Conservation (phyloP, 1,140 invertebrate genomes). For the Caenorhabditis latens region DNA sequence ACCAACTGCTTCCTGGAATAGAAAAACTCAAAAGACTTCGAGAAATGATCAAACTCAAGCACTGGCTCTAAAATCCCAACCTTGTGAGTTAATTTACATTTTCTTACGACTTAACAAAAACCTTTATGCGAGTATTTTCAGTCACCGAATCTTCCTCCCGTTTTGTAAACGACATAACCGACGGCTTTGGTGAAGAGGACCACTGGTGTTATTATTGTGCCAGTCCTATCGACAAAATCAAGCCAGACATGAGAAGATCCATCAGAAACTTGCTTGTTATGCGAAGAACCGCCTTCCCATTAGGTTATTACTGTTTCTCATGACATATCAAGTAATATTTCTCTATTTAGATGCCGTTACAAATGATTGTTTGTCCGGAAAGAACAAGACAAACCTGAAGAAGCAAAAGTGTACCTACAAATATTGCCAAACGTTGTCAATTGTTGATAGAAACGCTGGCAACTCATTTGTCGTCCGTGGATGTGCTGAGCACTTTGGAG, state of each 20-base stretch:
- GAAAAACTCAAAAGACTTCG: neutral
- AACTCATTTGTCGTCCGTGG: conserved; percentile 71
- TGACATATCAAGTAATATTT: neutral
- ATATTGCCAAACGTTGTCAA: conserved; percentile 71
- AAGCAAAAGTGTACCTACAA: conserved; percentile 68
- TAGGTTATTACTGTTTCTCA: neutral
- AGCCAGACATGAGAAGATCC: conserved; percentile 19
- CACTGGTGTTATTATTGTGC: conserved; percentile 37
- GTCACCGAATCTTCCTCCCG: neutral
- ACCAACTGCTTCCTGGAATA: neutral
- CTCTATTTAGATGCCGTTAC: conserved; percentile 64
- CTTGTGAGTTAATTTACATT: neutral
- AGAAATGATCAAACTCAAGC: neutral
- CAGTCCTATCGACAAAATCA: neutral
- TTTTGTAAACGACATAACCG: neutral
- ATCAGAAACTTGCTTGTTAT: conserved; percentile 35
- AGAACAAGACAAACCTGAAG: conserved; percentile 62
- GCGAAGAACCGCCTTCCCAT: conserved; percentile 14
- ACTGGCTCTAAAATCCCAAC: neutral
- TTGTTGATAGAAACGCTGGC: conserved; percentile 70
- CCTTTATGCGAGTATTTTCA: neutral
- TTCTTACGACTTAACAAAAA: too few species aligned
- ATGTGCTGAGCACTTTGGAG: conserved; percentile 73
- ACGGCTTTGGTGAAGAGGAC: neutral
- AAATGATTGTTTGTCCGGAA: conserved; percentile 64